phyloP scores from a whole-genome alignment of 2,797 vertebrate genomes.

The Myiotriccus ornatus region DNA sequence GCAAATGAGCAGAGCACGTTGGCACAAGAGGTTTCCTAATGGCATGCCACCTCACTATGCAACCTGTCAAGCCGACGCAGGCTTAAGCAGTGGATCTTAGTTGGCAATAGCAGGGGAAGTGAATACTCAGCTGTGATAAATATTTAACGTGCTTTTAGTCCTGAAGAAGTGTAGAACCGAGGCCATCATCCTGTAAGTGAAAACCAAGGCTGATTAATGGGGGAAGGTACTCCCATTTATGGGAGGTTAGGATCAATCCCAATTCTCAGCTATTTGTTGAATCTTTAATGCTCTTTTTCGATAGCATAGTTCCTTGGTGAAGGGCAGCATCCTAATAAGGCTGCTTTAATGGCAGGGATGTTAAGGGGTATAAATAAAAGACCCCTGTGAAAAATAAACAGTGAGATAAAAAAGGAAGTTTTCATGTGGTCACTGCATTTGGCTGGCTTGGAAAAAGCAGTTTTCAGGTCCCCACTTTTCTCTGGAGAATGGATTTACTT shows the following conservation, averaged over 20 bases:
- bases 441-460: neutral
- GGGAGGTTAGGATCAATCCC: constrained; percentile 71
- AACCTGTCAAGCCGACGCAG: constrained; percentile 18
- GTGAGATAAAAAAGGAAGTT: neutral
- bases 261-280: constrained; percentile 69
- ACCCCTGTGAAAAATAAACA: constrained; percentile 52
- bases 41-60: constrained; percentile 33
- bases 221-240: constrained; percentile 66
- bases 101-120: constrained; percentile 48
- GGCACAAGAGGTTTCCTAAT: constrained; percentile 63
- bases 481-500: neutral
- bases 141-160: constrained; percentile 76
- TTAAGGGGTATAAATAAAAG: constrained; percentile 59
- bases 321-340: constrained; percentile 62
- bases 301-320: constrained; percentile 60
- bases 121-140: constrained; percentile 71
- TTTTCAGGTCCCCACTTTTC: neutral
- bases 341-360: constrained; percentile 47
- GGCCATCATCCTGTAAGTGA: constrained; percentile 64
- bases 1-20: constrained; percentile 8
- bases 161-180: constrained; percentile 60
- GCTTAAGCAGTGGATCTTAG: constrained; percentile 44
- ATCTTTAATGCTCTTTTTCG: constrained; percentile 65
- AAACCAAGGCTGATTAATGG: constrained; percentile 73
- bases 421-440: neutral